These are phyloP conservation scores for Choristoneura rosaceana DNA, from an alignment of 2,888 invertebrate genomes.

Conservation along the genomic window DNA sequence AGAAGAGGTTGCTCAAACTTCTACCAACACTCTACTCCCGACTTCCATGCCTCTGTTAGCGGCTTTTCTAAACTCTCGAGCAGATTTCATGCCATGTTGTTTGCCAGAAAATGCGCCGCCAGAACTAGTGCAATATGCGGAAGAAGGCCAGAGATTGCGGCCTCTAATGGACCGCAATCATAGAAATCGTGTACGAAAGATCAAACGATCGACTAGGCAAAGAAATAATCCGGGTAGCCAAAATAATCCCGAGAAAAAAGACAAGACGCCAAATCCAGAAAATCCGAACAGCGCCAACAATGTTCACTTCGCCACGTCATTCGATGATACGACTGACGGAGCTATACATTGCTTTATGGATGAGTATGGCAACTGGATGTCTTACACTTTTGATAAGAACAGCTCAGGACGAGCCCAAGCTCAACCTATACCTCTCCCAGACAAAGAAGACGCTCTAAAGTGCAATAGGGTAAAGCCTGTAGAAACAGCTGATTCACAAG, in stretches of 20 bases:
- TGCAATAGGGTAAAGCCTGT: slow-evolving; percentile 63
- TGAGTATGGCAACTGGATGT: slow-evolving; percentile 94
- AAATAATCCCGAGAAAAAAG: slow-evolving; percentile 66
- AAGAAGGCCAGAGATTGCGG: slow-evolving; percentile 70
- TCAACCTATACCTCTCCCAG: slow-evolving; percentile 70
- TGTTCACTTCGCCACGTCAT: slow-evolving; percentile 90
- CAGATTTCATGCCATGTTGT: slow-evolving; percentile 82
- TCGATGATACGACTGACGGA: slow-evolving; percentile 93
- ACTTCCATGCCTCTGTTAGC: slow-evolving; percentile 87
- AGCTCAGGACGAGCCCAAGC: slow-evolving; percentile 84
- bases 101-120: slow-evolving; percentile 66
- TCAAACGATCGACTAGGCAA: slow-evolving; percentile 84
- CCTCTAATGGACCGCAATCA: slow-evolving; percentile 82
- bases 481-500: slow-evolving; percentile 73
- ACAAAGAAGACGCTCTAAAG: slow-evolving; percentile 66
- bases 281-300: slow-evolving; percentile 64
- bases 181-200: slow-evolving; percentile 81
- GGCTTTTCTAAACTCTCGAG: slow-evolving; percentile 87
- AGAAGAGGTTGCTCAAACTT: slow-evolving; percentile 87
- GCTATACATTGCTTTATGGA: slow-evolving; percentile 95
- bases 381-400: slow-evolving; percentile 92
- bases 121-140: slow-evolving; percentile 62
- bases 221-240: slow-evolving; percentile 71
- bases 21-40: slow-evolving; percentile 88
- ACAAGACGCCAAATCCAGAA: slow-evolving; percentile 62